Base-by-base conservation (phyloP, 2,888 invertebrate genomes). In the Cryptophagus acutangulus region DNA sequence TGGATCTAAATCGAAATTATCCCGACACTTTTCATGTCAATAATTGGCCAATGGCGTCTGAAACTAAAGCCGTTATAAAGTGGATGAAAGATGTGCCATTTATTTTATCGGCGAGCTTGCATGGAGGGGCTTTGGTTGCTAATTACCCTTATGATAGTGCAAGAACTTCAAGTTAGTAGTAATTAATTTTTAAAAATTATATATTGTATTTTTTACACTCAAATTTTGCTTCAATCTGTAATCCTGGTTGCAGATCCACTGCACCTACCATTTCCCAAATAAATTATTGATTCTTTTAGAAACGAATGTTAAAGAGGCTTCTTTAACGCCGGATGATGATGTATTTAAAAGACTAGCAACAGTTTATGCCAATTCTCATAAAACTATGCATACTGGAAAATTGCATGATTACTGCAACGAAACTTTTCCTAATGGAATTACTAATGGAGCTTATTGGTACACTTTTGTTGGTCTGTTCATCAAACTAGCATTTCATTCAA, bases 91-190 rank as follows among this genome's bases (percentile, higher is more conserved):
- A 70, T 12, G 66, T 67, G 10, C 74, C 73, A 26, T 82, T 83
- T 61, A 73, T 81, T 3, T 63, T 82, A 20, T 81, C 81, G 1
- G 80, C 78, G 13, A 76, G 77, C 50, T 64, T 82, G 18, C 82
- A 82, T 55, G 80, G 80, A 3, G 83, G 83, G 2, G 77, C 79
- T 2, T 57, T 83, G 40, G 81, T 84, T 6, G 83, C 77, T 17
- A 82, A 79, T 62, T 84, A 83, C 62, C 84, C 84, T 0, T 84
- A 73, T 56, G 83, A 84, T 59, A 76, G 75, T 51, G 67, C 70
- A 5, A 68, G 69, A 45, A 56, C 58, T 43, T 46, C 53, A 42
- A 53, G 71, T 71, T 58, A 62, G 64, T 55, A 40, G 5, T 34
- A n/a, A n/a, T n/a, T n/a, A n/a, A n/a, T n/a, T n/a, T n/a, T n/a